Conservation (phyloP, 1,140 invertebrate genomes). For the Delia radicum region DNA sequence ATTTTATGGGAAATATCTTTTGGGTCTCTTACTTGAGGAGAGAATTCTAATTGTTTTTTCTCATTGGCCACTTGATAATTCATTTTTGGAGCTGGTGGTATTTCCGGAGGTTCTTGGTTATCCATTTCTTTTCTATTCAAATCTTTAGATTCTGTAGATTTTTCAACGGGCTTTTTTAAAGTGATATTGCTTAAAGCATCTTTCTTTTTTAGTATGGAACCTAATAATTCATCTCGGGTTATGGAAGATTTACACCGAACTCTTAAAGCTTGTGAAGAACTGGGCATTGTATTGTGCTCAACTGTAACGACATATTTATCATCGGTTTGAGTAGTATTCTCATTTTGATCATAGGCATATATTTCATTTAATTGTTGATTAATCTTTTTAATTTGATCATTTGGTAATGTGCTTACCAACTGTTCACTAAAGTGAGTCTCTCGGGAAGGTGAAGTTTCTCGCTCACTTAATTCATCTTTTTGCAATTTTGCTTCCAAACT, state of each 20-base stretch:
- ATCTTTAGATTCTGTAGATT: background rate
- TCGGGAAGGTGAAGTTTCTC: conserved; percentile 14
- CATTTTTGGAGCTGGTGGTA: conserved; percentile 30
- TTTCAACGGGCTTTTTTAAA: background rate
- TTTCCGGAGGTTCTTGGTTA: conserved; percentile 30
- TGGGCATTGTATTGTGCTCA: conserved; percentile 51
- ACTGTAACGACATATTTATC: conserved; percentile 65
- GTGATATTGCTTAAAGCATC: conserved; percentile 26
- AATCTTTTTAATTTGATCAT: conserved; percentile 79
- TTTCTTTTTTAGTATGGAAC: conserved; percentile 50
- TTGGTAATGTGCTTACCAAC: conserved; percentile 80
- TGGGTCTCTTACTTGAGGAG: conserved; percentile 56
- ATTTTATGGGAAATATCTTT: conserved; percentile 67
- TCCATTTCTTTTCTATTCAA: background rate
- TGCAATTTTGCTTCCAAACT: conserved; percentile 63
- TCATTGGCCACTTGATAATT: background rate
- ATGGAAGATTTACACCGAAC: conserved; percentile 70
- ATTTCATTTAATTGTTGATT: conserved; percentile 82
- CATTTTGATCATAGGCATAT: conserved; percentile 60
- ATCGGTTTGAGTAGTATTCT: conserved; percentile 5
- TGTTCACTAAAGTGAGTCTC: conserved; percentile 66
- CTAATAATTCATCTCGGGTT: conserved; percentile 54
- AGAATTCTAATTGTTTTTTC: conserved; percentile 17
- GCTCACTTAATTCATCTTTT: conserved; percentile 39
- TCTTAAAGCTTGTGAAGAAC: conserved; percentile 59